Conservation (phyloP, 2,113 vertebrate genomes). For the Stegostoma tigrinum region DNA sequence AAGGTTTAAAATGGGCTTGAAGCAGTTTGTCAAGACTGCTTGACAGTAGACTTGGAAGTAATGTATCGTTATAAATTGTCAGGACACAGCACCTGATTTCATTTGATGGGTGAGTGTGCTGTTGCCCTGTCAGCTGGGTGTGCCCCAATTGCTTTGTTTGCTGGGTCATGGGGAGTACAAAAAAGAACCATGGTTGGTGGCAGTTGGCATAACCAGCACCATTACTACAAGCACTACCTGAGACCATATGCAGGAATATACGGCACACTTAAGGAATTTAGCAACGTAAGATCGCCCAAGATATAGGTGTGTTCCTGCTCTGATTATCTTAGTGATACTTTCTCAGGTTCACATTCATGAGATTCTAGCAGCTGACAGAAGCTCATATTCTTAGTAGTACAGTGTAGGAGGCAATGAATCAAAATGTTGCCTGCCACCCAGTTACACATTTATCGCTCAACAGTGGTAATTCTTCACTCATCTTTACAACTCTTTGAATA, state of each 20-base stretch:
- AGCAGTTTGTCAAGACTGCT: background rate
- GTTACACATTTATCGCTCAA: background rate
- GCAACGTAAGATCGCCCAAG: background rate
- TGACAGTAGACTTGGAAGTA: background rate
- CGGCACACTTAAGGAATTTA: background rate
- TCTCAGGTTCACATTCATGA: background rate
- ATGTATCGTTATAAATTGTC: background rate
- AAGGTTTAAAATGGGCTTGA: slow-evolving; percentile 1
- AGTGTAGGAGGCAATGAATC: slow-evolving; percentile 30
- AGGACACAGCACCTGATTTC: background rate
- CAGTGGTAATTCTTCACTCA: background rate
- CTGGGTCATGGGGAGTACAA: background rate
- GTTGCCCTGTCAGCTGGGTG: background rate
- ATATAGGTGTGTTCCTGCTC: background rate
- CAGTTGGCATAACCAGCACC: background rate
- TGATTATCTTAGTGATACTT: background rate
- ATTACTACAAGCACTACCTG: background rate
- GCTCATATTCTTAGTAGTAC: slow-evolving; percentile 42
- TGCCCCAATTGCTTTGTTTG: background rate
- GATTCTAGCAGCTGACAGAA: slow-evolving; percentile 40
- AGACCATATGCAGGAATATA: background rate
- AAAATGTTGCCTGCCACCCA: background rate
- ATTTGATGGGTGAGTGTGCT: background rate
- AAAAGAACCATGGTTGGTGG: background rate
- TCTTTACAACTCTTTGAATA: background rate